phyloP scores from a whole-genome alignment of 2,113 vertebrate genomes.

The Dolichotis patagonum region DNA sequence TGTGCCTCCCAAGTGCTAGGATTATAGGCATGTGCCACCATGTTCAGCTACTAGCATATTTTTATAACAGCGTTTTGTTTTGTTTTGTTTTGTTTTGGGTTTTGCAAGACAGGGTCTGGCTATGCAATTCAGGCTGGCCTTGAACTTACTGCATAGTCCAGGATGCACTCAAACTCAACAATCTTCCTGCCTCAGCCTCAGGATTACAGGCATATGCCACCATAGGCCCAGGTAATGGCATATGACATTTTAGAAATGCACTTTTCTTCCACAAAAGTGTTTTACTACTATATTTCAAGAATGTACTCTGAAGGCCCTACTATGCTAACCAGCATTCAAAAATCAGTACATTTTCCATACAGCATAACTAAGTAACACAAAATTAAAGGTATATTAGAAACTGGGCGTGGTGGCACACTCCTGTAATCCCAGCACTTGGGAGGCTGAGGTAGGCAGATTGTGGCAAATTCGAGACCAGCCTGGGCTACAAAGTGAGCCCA shows the following conservation, averaged over 20 bases:
- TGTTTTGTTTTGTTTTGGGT: background rate
- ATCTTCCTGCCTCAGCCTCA: background rate
- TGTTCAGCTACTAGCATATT: background rate
- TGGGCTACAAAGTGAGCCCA: no score
- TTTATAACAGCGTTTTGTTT: background rate
- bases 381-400: background rate
- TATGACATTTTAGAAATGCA: background rate
- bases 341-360: background rate
- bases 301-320: background rate
- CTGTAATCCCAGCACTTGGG: background rate
- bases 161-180: background rate
- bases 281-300: conserved; percentile 26
- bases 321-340: conserved; percentile 3
- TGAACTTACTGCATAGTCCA: background rate
- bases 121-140: background rate
- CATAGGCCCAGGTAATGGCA: background rate
- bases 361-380: background rate
- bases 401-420: background rate
- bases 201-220: background rate
- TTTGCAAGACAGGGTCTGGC: background rate
- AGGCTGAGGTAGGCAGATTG: background rate
- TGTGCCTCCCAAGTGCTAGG: background rate
- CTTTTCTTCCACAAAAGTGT: background rate
- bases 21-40: background rate
- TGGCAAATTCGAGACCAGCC: background rate